Base-by-base conservation (phyloP, 1,140 invertebrate species). In the Drosophila subobscura region DNA sequence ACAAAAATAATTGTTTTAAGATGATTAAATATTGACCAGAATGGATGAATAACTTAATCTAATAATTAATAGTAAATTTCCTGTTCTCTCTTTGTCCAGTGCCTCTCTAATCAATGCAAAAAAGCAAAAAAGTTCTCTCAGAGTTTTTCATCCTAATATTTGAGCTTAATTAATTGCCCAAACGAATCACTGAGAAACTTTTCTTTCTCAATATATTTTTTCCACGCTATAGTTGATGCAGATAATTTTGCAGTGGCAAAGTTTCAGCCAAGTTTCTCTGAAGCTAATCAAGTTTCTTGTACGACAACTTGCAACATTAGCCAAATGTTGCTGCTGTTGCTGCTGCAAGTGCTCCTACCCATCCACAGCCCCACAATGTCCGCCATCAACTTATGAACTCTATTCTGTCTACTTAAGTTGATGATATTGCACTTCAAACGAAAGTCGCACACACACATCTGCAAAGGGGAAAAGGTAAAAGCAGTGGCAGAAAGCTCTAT, bases 391-490 rank as follows among this genome's bases (percentile, higher is more conserved):
- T 74, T 64, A 29, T 70, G 72, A 45, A 67, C 70, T 83, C 23
- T 44, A 58, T 55, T 61, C 57, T 49, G 54, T 61, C 74, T 71
- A 83, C 79, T 83, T 81, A 66, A 71, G 58, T 83, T 78, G 79
- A 83, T 83, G 64, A 78, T 84, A 83, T 77, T 68, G 33, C 58
- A 81, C 78, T 80, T 77, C 77, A 55, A 53, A 53, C 23, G 55
- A 49, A 63, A 50, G 8, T 3, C 33, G 4, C 10, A 33, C 29
- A 33, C 29, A 27, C 25, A 33, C 29, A 27, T 16, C 20, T 16
- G 50, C 16, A 53, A 42, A 37, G 10, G n/a, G 49, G 6, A 51
- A 14, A 37, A 33, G n/a, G 29, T 2, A 51, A 51, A 27, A 29
- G 44, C 10, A 5, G 45, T 16, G 22, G 6, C 14, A 25, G 50